phyloP scores from a whole-genome alignment of 2,888 invertebrate genomes.

The Lucinisca nassula region DNA sequence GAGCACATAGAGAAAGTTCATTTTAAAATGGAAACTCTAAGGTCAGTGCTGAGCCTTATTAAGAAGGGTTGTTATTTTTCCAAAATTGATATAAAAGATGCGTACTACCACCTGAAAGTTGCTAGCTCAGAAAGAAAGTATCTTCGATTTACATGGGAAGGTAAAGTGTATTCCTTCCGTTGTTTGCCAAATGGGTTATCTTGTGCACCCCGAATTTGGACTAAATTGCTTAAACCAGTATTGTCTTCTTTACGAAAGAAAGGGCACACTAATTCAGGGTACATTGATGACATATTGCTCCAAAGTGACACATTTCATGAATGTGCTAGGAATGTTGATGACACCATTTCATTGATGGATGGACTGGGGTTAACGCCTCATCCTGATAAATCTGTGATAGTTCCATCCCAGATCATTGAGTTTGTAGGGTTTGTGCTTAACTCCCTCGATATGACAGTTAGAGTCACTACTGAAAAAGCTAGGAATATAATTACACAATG shows the following conservation, averaged over 20 bases:
- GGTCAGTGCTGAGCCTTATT: slow-evolving; percentile 34
- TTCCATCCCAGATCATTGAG: slow-evolving; percentile 15
- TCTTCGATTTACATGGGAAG: no score
- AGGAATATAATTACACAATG: slow-evolving; percentile 3
- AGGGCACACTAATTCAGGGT: background rate
- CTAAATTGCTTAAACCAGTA: no score
- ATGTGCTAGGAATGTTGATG: background rate
- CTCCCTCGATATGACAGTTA: slow-evolving; percentile 26
- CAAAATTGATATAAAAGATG: slow-evolving; percentile 59
- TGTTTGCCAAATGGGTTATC: no score
- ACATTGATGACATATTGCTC: background rate
- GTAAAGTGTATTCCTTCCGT: no score
- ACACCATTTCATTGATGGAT: slow-evolving; percentile 3
- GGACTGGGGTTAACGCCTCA: slow-evolving; percentile 12
- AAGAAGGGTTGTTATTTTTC: slow-evolving; percentile 56
- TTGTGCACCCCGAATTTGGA: no score
- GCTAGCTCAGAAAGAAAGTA: no score
- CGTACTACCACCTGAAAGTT: slow-evolving; percentile 54
- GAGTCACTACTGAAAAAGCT: slow-evolving; percentile 14
- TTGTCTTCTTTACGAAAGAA: no score
- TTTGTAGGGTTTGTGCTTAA: slow-evolving; percentile 20
- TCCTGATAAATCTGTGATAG: background rate
- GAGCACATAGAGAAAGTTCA: slow-evolving; percentile 39
- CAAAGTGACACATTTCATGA: background rate
- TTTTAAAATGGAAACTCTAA: slow-evolving; percentile 70